These are phyloP conservation scores for Torymus texanus DNA, from an alignment of 2,888 invertebrate species.

Conservation along the genomic window DNA sequence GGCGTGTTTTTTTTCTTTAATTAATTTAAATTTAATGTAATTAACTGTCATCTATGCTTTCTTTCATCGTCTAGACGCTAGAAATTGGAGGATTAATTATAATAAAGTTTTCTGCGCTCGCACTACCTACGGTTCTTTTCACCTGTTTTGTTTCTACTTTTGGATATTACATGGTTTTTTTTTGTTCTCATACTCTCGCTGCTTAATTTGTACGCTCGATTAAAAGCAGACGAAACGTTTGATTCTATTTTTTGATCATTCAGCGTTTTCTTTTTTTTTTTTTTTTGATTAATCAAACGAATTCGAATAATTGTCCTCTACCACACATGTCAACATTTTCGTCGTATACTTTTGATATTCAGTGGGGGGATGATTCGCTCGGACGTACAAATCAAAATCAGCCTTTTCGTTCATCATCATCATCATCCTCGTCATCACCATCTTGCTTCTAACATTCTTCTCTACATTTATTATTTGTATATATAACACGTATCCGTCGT, in stretches of 20 bases:
- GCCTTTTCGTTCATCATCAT: slow-evolving; percentile 26
- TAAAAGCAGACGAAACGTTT: slow-evolving; percentile 10
- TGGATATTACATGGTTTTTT: slow-evolving; percentile 17
- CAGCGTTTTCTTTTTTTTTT: background rate
- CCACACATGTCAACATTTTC: slow-evolving; percentile 13
- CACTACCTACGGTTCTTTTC: slow-evolving; percentile 22
- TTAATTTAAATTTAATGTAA: no score
- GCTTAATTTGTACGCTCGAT: slow-evolving; percentile 41
- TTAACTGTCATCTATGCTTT: slow-evolving; percentile 34
- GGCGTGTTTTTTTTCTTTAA: slow-evolving; percentile 29
- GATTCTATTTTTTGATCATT: background rate
- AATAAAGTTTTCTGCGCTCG: slow-evolving; percentile 34
- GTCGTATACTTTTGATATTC: slow-evolving; percentile 39
- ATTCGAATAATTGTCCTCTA: slow-evolving; percentile 1
- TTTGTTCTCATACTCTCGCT: background rate
- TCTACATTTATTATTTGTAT: slow-evolving; percentile 24
- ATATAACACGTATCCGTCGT: slow-evolving; percentile 38
- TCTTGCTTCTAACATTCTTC: slow-evolving; percentile 24
- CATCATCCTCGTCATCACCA: slow-evolving; percentile 28
- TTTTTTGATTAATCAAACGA: slow-evolving; percentile 18
- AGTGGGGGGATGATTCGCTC: background rate
- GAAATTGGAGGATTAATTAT: slow-evolving; percentile 37
- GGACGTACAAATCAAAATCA: slow-evolving; percentile 46
- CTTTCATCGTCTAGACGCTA: slow-evolving; percentile 39
- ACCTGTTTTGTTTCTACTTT: slow-evolving; percentile 16